These are phyloP conservation scores for Idris sp. DNA, from an alignment of 1,140 invertebrate genomes.

Conservation along the genomic window DNA sequence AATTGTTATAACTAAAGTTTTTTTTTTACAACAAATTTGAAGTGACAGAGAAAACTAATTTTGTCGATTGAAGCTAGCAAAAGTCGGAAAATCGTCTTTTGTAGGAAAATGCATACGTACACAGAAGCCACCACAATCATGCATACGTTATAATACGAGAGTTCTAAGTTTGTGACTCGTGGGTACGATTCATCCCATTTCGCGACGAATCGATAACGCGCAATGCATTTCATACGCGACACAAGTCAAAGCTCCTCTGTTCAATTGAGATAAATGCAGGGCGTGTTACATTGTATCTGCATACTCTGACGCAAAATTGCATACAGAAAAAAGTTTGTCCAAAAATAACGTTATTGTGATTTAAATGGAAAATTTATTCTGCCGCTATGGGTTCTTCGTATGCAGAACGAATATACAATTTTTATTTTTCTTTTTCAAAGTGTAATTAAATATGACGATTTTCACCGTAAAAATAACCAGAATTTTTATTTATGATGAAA, in stretches of 20 bases:
- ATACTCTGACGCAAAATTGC: slow-evolving; percentile 25
- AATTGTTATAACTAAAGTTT: too few species aligned
- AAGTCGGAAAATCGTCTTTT: slow-evolving; percentile 32
- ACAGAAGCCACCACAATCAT: slow-evolving; percentile 16
- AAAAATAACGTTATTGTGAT: slow-evolving; percentile 19
- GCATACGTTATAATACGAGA: slow-evolving; percentile 25
- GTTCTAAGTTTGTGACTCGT: slow-evolving; percentile 37
- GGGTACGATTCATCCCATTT: slow-evolving; percentile 47
- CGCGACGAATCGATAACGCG: slow-evolving; percentile 51
- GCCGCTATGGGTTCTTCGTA: background rate
- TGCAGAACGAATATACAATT: too few species aligned
- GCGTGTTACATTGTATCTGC: slow-evolving; percentile 18
- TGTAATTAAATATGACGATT: too few species aligned
- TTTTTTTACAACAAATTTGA: too few species aligned
- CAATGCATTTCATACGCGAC: slow-evolving; percentile 57
- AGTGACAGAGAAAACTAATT: slow-evolving; percentile 38
- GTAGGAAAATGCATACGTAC: slow-evolving; percentile 11
- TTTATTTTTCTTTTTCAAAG: too few species aligned
- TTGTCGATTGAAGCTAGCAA: slow-evolving; percentile 40
- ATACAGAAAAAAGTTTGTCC: slow-evolving; percentile 10
- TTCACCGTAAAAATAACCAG: too few species aligned
- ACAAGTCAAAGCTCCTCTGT: slow-evolving; percentile 48
- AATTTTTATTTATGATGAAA: too few species aligned
- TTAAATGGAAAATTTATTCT: background rate
- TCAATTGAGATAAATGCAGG: slow-evolving; percentile 56